Base-by-base conservation (phyloP, 2,888 invertebrate genomes). In the Chaetogeoica ovagalla region DNA sequence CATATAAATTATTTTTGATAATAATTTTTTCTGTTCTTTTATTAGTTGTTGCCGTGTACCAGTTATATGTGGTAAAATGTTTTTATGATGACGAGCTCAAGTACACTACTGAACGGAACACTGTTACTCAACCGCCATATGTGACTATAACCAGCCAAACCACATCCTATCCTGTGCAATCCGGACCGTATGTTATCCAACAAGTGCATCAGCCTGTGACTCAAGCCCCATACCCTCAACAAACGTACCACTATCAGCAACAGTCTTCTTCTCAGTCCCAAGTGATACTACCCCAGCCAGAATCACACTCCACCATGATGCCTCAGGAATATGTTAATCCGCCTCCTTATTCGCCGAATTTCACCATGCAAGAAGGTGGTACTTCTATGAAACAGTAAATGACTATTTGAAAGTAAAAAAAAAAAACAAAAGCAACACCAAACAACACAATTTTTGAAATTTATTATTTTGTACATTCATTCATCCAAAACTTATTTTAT, bases 141-240 rank as follows among this genome's bases (percentile, higher is more conserved):
- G 30, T 76, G 1, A n/a, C 75, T 59, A 43, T 68, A 48, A 57
- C 57, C 17, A 76, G 13, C n/a, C 75, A 66, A 59, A 23, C 30
- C 8, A 15, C 23, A 0, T 23, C 57, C 13, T 66, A 66, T 68
- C 75, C 75, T 23, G 59, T 76, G 9, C 66, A 76, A 68, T 0
- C 66, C 57, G 75, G 75, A 68, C 75, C 75, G 17, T 76, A 76
- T 11, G 30, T 76, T 43, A 68, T 76, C 15, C 75, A 76, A 68
- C 66, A 76, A 76, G 66, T 59, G 5, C 59, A 57, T 48, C 75
- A 68, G n/a, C 66, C 66, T n/a, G 19, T n/a, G 7, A 2, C 30
- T 19, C 68, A 66, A 68, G 5, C 59, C 19, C 21, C 66, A 5
- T 76, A 76, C 59, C 75, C 75, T 66, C 75, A 75, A 6, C 74